Base-by-base conservation (phyloP, 2,113 vertebrate genomes). In the Phaethon lepturus region DNA sequence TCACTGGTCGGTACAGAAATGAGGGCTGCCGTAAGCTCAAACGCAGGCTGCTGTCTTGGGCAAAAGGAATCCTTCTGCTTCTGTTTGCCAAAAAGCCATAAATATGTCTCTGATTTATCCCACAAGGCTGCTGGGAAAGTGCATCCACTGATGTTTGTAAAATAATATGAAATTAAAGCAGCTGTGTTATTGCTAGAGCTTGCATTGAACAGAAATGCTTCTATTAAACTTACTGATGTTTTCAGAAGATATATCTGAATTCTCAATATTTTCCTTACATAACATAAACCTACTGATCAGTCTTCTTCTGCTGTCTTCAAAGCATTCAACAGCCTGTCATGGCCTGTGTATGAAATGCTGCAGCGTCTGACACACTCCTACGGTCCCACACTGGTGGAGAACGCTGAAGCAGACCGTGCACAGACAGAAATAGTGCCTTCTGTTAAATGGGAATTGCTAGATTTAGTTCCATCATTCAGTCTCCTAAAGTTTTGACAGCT, bases 401-500 rank as follows among this genome's bases (percentile, higher is more conserved):
- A 55, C 31, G 81, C 76, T 85, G 85, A n/a, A 81, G 45, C 35
- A 86, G 69, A 40, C 66, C 28, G 52, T 23, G 50, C 53, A 35
- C 31, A 66, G 72, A 76, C 5, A 95, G 96, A 81, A 94, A 80
- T 35, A 68, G 77, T 75, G 77, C 88, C 94, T 78, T 67, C 93
- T 90, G 28, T 77, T 94, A 89, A 95, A 78, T 64, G 89, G 69
- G 84, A 91, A 86, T 78, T 69, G 74, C 93, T 89, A 95, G 95
- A 91, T 94, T 95, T 93, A 96, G 93, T 97, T 96, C 91, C 96
- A 97, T 97, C 86, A 93, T 88, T 90, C 94, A 89, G 97, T 89
- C 97, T 98, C 97, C 96, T 97, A 86, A 95, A 96, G 96, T 98
- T 98, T 98, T 98, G 98, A 98, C 97, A 98, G 97, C 88, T 95